These are phyloP conservation scores for Stegastes partitus DNA, from an alignment of 2,113 vertebrate genomes.

Conservation along the genomic window DNA sequence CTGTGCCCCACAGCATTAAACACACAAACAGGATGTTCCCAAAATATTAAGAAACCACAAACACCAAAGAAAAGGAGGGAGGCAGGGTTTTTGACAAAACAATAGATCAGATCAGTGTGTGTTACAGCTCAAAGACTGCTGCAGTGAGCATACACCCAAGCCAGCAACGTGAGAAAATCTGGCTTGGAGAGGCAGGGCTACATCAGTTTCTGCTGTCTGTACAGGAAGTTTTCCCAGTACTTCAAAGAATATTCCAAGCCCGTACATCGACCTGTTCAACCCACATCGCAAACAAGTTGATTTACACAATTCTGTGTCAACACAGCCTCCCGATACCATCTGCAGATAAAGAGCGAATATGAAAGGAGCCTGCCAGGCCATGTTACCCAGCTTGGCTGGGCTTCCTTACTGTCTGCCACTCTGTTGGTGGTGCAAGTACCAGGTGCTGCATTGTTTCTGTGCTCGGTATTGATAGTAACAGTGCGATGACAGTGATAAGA, in stretches of 20 bases:
- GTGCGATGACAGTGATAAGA: conserved; percentile 30
- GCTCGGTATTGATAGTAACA: conserved; percentile 27
- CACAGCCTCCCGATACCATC: conserved; percentile 48
- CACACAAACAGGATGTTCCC: conserved; percentile 79
- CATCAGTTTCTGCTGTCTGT: conserved; percentile 39
- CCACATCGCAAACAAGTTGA: conserved; percentile 66
- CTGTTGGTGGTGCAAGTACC: conserved; percentile 32
- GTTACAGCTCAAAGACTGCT: conserved; percentile 28
- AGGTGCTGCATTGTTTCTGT: conserved; percentile 61
- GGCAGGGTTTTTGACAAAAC: conserved; percentile 47
- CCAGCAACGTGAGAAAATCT: conserved; percentile 32
- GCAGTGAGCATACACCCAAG: conserved; percentile 28
- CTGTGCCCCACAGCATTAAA: conserved; percentile 49
- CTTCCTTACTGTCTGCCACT: conserved; percentile 21
- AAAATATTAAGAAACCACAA: conserved; percentile 71
- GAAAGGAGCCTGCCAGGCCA: conserved; percentile 41
- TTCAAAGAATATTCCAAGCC: conserved; percentile 55
- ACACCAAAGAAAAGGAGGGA: conserved; percentile 56
- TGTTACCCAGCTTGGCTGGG: conserved; percentile 18
- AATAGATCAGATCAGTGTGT: conserved; percentile 56
- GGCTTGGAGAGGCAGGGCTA: conserved; percentile 6
- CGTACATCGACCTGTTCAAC: conserved; percentile 45
- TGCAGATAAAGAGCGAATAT: conserved; percentile 51
- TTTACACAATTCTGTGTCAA: conserved; percentile 72
- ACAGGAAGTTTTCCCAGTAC: conserved; percentile 52